Base-by-base conservation (phyloP, 2,888 invertebrate species). In the Tetranychus truncatus region DNA sequence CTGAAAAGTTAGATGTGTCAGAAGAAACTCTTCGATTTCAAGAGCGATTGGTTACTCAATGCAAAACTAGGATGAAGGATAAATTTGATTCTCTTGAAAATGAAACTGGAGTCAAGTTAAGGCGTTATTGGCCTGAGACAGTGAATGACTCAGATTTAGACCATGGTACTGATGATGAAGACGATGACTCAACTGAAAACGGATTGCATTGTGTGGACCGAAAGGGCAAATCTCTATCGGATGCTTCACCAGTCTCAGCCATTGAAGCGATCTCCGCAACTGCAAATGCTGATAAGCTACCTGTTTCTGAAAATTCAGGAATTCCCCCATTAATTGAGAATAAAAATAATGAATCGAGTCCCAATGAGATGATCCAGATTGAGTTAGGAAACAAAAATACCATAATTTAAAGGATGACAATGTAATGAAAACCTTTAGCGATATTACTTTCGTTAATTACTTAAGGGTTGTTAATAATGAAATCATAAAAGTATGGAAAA, bases 41-140 rank as follows among this genome's bases (percentile, higher is more conserved):
- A 8, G 69, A 69, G 8, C 5, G 34, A 21, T 8, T 69, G 20
- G 20, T 24, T 11, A 24, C 20, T 24, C n/a, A 24, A 3, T 20
- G 21, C 6, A 69, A 69, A 69, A 69, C 34, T 21, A 69, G 69
- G 20, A 69, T 69, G 69, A 69, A 69, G 20, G 34, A 69, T 69
- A 78, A 78, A 72, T 78, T 77, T 72, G 75, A 78, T 15, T 72
- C 76, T 74, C 71, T 78, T 24, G 78, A 78, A 7, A 75, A 77
- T 21, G 78, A 78, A 74, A 77, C 78, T 74, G 78, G 77, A 21
- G 75, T 77, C 21, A 77, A 77, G 66, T 74, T 78, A 34, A 55
- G 44, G 21, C 75, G 71, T n/a, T 76, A 74, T 65, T 5, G 74
- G 74, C n/a, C 67, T 71, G 21, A 66, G 11, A 9, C 6, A 55